These are phyloP conservation scores for Meriones psammophilus DNA, from an alignment of 2,797 vertebrate genomes.

Conservation along the genomic window DNA sequence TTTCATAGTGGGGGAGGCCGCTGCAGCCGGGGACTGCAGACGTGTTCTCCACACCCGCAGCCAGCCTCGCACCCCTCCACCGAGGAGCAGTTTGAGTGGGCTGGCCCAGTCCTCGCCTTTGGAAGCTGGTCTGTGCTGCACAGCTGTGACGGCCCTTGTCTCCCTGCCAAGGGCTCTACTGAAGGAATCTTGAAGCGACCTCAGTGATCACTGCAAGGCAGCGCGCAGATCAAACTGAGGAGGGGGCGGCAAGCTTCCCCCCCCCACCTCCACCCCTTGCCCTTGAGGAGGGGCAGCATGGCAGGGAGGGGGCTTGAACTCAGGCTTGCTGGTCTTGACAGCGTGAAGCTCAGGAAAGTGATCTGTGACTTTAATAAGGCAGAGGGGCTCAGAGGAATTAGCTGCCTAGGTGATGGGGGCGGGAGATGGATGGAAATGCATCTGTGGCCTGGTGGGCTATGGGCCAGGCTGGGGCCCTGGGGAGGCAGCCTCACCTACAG, in stretches of 20 bases:
- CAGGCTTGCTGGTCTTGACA: constrained; percentile 90
- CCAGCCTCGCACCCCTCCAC: constrained; percentile 93
- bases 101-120: constrained; percentile 92
- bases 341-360: constrained; percentile 94
- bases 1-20: constrained; percentile 96
- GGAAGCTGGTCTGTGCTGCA: constrained; percentile 95
- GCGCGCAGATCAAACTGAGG: constrained; percentile 85
- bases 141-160: constrained; percentile 98
- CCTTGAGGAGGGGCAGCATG: constrained; percentile 86
- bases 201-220: constrained; percentile 91
- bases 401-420: constrained; percentile 97
- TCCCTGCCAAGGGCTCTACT: constrained; percentile 98
- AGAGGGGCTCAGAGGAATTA: constrained; percentile 96
- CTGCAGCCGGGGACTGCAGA: constrained; percentile 92
- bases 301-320: constrained; percentile 89
- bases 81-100: constrained; percentile 92
- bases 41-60: constrained; percentile 93
- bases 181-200: constrained; percentile 98
- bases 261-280: constrained; percentile 62
- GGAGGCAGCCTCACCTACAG: constrained; percentile 94
- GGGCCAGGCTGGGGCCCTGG: constrained; percentile 91
- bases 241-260: constrained; percentile 63
- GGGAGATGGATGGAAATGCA: constrained; percentile 92
- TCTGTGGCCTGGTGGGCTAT: constrained; percentile 91
- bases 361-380: constrained; percentile 99